phyloP scores from a whole-genome alignment of 2,888 invertebrate species.

The Oscheius sp. region DNA sequence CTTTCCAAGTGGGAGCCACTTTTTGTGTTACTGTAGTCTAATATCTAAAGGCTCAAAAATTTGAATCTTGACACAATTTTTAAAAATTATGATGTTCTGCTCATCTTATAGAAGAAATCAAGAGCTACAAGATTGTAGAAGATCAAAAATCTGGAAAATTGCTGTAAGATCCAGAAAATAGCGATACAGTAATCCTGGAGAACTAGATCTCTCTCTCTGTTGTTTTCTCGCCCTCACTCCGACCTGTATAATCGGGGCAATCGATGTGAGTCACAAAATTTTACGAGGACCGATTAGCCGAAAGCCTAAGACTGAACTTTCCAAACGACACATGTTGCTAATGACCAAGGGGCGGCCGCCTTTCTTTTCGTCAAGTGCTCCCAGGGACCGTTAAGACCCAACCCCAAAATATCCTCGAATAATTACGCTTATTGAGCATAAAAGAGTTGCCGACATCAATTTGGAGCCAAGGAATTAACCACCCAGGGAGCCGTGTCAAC shows the following conservation, averaged over 20 bases:
- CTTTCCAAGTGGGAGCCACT: too few species aligned
- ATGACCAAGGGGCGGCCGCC: constrained; percentile 9
- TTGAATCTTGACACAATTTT: too few species aligned
- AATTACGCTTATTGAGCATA: neutral
- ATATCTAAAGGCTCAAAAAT: too few species aligned
- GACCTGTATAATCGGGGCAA: neutral
- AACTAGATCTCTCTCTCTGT: neutral
- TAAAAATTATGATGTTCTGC: too few species aligned
- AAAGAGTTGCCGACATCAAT: neutral
- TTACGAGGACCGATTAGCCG: constrained; percentile 21
- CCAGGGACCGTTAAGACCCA: too few species aligned
- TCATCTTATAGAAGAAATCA: too few species aligned
- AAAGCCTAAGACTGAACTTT: neutral
- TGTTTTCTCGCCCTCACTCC: too few species aligned
- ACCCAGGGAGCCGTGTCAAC: neutral
- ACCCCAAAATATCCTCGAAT: constrained; percentile 13
- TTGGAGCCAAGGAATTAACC: constrained; percentile 2
- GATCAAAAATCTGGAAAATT: too few species aligned
- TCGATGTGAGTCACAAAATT: constrained; percentile 20
- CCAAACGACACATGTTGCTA: constrained; percentile 24
- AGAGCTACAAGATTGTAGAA: too few species aligned
- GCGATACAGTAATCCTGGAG: too few species aligned
- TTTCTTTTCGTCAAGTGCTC: neutral
- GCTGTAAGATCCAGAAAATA: too few species aligned
- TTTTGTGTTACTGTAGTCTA: too few species aligned